Evolutionary conservation across 2,888 invertebrate species (phyloP), one percentile per base, ranked within the genome.

Genomic region (Lissonota sp.): DNA sequence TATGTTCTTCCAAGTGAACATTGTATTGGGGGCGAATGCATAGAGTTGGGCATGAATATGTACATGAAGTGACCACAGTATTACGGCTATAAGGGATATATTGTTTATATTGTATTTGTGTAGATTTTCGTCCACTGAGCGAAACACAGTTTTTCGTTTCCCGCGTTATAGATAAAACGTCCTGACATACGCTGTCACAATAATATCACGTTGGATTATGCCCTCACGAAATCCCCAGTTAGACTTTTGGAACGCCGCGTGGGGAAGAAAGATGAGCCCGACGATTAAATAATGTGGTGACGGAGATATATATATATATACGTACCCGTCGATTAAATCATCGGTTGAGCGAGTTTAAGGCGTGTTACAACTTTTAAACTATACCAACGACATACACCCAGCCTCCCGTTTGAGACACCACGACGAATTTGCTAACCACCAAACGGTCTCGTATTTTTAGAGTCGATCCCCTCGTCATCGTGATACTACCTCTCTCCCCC

Each of bases 21-120:
- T 63, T 55, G 57, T 79, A 66, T 67, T 69, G 78, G 66, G 69
- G 64, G 49, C 55, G 63, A 37, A 69, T 62, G 58, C 53, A 77
- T 60, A 70, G 71, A 67, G 12, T 64, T 73, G 63, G 73, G 14
- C 74, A 75, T 75, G 66, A 75, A 67, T 75, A 67, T 67, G 3
- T 26, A 66, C 74, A 75, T 75, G 74, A 75, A 67, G 58, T 67
- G 66, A 58, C 60, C 74, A 14, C 1, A 40, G 57, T 58, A 40
- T 39, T 8, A 51, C 42, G 57, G 58, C 46, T 39, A 44, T 44
- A 6, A 57, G 55, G 55, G 26, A 57, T 42, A 39, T 8, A 7
- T 26, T 67, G 12, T 26, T 26, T 26, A 26, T 16, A 26, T 14
- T 57, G 14, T 46, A 66, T 55, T 2, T 26, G 26, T 26, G 26